phyloP scores from a whole-genome alignment of 2,113 vertebrate genomes.

The Lophochroa leadbeateri region DNA sequence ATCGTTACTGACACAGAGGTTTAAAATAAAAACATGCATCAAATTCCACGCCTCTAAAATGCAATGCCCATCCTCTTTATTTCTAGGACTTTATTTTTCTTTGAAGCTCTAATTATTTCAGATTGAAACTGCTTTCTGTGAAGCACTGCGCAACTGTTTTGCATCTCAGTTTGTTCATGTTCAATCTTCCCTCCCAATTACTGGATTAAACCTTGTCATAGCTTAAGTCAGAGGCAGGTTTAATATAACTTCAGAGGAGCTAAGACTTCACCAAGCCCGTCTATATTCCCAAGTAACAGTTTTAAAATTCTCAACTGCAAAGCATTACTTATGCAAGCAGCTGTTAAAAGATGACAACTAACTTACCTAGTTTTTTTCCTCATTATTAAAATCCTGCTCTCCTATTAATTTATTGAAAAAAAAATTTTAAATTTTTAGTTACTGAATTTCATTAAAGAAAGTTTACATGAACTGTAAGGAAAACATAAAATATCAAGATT shows the following conservation, averaged over 20 bases:
- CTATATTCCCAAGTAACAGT: no score
- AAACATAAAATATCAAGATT: neutral
- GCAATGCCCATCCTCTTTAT: neutral
- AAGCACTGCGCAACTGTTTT: neutral
- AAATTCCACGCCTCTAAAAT: neutral
- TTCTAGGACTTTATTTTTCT: neutral
- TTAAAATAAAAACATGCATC: neutral
- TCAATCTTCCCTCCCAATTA: neutral
- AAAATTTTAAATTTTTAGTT: neutral
- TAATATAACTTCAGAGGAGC: neutral
- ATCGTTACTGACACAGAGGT: neutral
- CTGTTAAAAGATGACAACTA: neutral
- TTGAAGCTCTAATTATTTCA: neutral
- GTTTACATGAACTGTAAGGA: neutral
- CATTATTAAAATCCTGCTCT: neutral
- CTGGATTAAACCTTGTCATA: neutral
- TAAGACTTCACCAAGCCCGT: neutral
- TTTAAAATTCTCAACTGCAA: neutral
- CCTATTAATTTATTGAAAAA: neutral
- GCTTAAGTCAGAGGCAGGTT: neutral
- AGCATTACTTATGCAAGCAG: neutral
- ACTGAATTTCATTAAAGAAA: neutral
- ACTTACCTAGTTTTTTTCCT: neutral
- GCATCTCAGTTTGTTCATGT: rapidly evolving
- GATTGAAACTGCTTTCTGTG: neutral